These are phyloP conservation scores for Campoplex nolae DNA, from an alignment of 2,888 invertebrate species.

Conservation along the genomic window DNA sequence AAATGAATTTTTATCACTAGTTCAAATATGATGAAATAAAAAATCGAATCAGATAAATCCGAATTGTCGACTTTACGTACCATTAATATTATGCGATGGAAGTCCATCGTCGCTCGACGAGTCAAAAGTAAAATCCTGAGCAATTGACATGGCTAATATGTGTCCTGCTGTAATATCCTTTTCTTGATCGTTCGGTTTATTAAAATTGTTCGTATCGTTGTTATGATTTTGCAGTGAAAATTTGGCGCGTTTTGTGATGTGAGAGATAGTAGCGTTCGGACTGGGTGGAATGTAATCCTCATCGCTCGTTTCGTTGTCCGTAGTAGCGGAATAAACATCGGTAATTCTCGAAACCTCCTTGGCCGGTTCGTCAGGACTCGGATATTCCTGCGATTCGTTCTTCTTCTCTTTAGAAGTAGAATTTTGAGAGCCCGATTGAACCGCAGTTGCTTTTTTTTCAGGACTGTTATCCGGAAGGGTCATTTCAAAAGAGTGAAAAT, in stretches of 20 bases:
- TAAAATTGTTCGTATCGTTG: not conserved
- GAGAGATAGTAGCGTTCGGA: conserved; percentile 33
- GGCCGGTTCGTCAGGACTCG: not conserved
- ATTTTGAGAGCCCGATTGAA: not conserved
- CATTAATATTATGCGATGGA: conserved; percentile 32
- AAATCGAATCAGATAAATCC: not conserved
- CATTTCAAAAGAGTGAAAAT: conserved; percentile 69
- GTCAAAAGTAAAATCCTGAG: conserved; percentile 71
- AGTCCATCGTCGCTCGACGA: conserved; percentile 71
- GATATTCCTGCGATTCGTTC: not conserved
- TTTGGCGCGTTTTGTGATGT: conserved; percentile 53
- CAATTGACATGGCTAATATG: conserved; percentile 67
- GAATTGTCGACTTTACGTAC: conserved; percentile 58
- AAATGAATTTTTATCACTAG: no score
- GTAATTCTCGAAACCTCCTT: not conserved
- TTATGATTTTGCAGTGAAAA: not conserved
- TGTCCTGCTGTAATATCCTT: conserved; percentile 26
- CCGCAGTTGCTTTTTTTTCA: not conserved
- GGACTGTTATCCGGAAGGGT: conserved; percentile 12
- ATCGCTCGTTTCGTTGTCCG: conserved; percentile 62
- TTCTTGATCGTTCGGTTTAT: not conserved
- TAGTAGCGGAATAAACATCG: conserved; percentile 54
- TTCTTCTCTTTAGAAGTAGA: not conserved
- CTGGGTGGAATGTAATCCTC: conserved; percentile 33
- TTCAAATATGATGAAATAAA: no score